Conservation (phyloP, 2,113 vertebrate genomes). For the Epinephelus moara region DNA sequence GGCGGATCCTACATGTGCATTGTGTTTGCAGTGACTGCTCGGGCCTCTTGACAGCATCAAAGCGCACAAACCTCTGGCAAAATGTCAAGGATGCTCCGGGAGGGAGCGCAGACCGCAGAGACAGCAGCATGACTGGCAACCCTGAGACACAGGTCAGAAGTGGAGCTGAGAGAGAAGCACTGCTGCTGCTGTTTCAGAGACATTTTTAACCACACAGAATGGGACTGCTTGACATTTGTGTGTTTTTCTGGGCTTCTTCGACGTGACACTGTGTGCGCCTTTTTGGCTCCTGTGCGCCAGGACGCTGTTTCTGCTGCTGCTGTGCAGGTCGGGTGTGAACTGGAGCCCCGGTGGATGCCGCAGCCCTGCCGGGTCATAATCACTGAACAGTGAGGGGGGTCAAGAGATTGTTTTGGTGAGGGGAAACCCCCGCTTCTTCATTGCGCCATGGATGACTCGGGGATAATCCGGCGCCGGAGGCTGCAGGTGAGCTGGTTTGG, state of each 20-base stretch:
- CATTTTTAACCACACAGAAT: neutral
- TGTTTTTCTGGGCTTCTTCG: constrained; percentile 24
- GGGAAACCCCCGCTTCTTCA: constrained; percentile 32
- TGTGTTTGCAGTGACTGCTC: neutral
- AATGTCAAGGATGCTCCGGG: constrained; percentile 63
- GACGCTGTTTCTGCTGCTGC: constrained; percentile 36
- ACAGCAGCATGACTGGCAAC: constrained; percentile 29
- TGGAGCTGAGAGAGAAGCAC: neutral
- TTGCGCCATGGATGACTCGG: constrained; percentile 85
- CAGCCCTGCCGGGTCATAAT: constrained; percentile 38
- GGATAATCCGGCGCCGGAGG: constrained; percentile 85
- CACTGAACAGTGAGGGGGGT: constrained; percentile 10
- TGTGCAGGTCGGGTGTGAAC: constrained; percentile 31
- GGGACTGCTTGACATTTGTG: constrained; percentile 9
- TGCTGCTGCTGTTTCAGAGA: neutral
- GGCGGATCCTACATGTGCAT: constrained; percentile 5
- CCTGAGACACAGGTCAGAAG: constrained; percentile 1
- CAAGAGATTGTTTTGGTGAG: constrained; percentile 24
- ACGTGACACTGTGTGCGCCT: constrained; percentile 56
- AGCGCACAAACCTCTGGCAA: constrained; percentile 42
- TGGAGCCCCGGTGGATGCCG: constrained; percentile 41
- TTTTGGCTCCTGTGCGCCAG: constrained; percentile 28
- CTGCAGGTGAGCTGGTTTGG: constrained; percentile 83
- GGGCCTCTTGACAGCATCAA: constrained; percentile 40
- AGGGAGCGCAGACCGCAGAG: constrained; percentile 18